These are phyloP conservation scores for Xanthia icteritia DNA, from an alignment of 2,888 invertebrate genomes.

Conservation along the genomic window DNA sequence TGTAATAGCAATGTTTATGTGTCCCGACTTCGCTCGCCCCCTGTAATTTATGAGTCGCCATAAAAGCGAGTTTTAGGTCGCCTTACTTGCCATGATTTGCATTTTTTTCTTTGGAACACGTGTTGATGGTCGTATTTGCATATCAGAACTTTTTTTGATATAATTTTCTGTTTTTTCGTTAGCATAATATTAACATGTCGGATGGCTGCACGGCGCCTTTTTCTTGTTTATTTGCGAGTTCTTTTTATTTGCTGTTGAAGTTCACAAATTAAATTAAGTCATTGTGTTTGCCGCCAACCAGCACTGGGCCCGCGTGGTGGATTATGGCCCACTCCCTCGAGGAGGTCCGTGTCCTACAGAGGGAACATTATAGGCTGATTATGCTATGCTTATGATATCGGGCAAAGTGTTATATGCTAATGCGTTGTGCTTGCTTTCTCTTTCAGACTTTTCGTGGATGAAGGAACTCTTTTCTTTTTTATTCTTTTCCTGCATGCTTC, in stretches of 20 bases:
- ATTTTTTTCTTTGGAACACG: conserved; percentile 76
- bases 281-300: not conserved
- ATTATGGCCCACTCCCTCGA: too few species aligned
- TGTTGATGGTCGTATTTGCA: conserved; percentile 74
- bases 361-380: too few species aligned
- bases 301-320: too few species aligned
- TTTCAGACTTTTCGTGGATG: not conserved
- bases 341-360: too few species aligned
- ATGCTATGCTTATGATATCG: too few species aligned
- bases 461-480: not conserved
- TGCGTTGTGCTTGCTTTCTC: not conserved
- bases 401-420: too few species aligned
- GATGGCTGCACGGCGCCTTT: conserved; percentile 29
- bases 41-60: conserved; percentile 72
- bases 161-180: conserved; percentile 63
- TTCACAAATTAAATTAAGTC: conserved; percentile 18
- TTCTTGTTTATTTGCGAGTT: conserved; percentile 39
- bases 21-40: conserved; percentile 54
- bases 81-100: conserved; percentile 74
- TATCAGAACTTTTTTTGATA: conserved; percentile 65
- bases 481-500: not conserved
- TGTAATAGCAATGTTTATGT: conserved; percentile 72
- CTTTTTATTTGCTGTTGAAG: conserved; percentile 23
- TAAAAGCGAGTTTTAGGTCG: conserved; percentile 71
- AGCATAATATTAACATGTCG: conserved; percentile 58